Conservation (phyloP, 2,888 invertebrate genomes). For the Clistopyga incitator region DNA sequence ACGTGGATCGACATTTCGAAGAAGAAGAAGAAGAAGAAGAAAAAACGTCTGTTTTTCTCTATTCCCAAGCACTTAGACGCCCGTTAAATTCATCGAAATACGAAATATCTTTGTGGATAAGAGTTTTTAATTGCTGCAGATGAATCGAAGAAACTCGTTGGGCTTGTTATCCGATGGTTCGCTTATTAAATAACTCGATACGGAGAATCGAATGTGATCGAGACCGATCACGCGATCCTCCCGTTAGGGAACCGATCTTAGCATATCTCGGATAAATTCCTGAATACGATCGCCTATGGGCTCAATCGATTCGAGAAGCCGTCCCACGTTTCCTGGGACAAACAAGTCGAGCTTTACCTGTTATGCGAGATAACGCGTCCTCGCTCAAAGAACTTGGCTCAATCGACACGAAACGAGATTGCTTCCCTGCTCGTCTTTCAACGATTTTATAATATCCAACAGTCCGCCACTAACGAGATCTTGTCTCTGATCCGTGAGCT, state of each 20-base stretch:
- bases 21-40: neutral
- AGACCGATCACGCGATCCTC: slow-evolving; percentile 64
- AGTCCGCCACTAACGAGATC: slow-evolving; percentile 46
- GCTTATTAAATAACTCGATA: slow-evolving; percentile 58
- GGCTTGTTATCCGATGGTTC: slow-evolving; percentile 52
- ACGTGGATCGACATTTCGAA: too few species aligned
- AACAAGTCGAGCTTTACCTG: slow-evolving; percentile 63
- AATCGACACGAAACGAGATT: slow-evolving; percentile 60
- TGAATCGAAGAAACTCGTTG: slow-evolving; percentile 50
- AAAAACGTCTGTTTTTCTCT: too few species aligned
- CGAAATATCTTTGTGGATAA: neutral
- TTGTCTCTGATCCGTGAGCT: slow-evolving; percentile 22
- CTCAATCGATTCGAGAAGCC: neutral
- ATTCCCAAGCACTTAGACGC: neutral
- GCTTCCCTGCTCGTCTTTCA: slow-evolving; percentile 49
- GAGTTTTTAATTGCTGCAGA: slow-evolving; percentile 10
- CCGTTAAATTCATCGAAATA: neutral
- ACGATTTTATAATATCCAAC: slow-evolving; percentile 50
- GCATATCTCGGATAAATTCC: slow-evolving; percentile 47
- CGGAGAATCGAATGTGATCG: slow-evolving; percentile 51
- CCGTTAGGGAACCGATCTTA: slow-evolving; percentile 60
- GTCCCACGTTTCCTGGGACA: slow-evolving; percentile 28
- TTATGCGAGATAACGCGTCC: slow-evolving; percentile 51
- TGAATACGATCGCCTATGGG: slow-evolving; percentile 39
- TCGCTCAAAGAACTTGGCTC: slow-evolving; percentile 35